These are phyloP conservation scores for Solenopsis invicta DNA, from an alignment of 1,140 invertebrate species.

Conservation along the genomic window DNA sequence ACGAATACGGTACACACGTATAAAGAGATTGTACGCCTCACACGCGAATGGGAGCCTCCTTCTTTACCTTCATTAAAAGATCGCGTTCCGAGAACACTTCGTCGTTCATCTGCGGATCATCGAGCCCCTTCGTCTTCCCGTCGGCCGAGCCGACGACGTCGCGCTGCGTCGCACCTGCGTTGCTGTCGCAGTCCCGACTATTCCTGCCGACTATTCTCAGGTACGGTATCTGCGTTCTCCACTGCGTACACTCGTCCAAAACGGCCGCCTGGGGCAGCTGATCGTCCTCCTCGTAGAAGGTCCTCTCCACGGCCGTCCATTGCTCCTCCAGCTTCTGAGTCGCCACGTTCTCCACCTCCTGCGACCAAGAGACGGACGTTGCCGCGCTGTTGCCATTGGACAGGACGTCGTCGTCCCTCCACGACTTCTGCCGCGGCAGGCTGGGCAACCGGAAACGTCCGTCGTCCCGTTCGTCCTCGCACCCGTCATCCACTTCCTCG, in stretches of 20 bases:
- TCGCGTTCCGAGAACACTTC: conserved; percentile 1
- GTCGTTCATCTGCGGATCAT: conserved; percentile 20
- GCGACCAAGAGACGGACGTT: conserved; percentile 79
- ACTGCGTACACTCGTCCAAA: conserved; percentile 83
- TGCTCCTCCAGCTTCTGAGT: conserved; percentile 80
- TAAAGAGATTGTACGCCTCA: no score
- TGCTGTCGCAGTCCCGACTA: conserved; percentile 35
- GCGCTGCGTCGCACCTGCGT: not conserved
- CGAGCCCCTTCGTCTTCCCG: not conserved
- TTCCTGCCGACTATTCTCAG: conserved; percentile 80
- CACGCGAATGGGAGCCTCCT: not conserved
- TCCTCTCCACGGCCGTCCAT: conserved; percentile 81
- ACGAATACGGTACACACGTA: not conserved
- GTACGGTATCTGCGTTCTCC: conserved; percentile 82
- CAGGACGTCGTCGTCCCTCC: conserved; percentile 34
- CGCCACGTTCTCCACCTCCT: conserved; percentile 80
- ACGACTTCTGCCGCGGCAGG: conserved; percentile 60
- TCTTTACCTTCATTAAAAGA: conserved; percentile 53
- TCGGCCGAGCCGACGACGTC: not conserved
- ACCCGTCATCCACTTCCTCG: conserved; percentile 10
- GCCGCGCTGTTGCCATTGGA: conserved; percentile 70
- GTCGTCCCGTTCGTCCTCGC: conserved; percentile 19
- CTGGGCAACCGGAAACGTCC: conserved; percentile 63
- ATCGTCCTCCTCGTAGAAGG: conserved; percentile 79
- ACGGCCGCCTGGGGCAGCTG: conserved; percentile 56